Percentiles rank a stretch among this genome's conserved stretches.
Evolutionary conservation across 2,113 vertebrate species (phyloP).

Genomic region (Accipiter cooperii): DNA sequence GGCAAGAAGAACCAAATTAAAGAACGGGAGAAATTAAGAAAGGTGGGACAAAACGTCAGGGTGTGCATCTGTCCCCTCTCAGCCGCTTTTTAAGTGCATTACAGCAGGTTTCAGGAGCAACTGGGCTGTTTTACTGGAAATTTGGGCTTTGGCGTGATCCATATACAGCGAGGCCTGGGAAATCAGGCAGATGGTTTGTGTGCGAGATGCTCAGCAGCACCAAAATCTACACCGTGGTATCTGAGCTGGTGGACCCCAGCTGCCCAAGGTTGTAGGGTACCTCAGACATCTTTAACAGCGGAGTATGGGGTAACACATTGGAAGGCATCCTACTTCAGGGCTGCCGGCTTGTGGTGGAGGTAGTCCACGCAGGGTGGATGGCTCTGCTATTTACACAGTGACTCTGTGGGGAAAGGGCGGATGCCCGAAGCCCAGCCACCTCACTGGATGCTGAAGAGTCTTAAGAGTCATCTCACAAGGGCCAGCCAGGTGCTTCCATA

Average conservation of each 20-base stretch:
- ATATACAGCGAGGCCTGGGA: background rate
- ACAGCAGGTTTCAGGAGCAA: background rate
- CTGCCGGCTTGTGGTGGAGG: background rate
- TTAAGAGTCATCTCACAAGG: background rate
- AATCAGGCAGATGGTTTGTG: background rate
- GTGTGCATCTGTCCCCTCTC: background rate
- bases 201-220: background rate
- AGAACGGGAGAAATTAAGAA: background rate
- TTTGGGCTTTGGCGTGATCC: background rate
- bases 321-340: background rate
- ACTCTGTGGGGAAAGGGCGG: background rate
- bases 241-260: background rate
- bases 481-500: background rate
- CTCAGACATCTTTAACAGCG: background rate
- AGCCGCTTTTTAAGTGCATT: background rate
- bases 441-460: background rate
- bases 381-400: background rate
- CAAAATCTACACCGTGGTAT: background rate
- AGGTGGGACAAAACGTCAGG: background rate
- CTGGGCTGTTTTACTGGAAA: background rate
- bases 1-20: background rate
- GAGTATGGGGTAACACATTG: background rate
- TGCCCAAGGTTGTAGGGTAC: rapidly evolving
- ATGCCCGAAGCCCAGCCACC: background rate
- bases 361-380: background rate